Conservation (phyloP, 2,113 vertebrate genomes). For the Falcunculus frontatus region DNA sequence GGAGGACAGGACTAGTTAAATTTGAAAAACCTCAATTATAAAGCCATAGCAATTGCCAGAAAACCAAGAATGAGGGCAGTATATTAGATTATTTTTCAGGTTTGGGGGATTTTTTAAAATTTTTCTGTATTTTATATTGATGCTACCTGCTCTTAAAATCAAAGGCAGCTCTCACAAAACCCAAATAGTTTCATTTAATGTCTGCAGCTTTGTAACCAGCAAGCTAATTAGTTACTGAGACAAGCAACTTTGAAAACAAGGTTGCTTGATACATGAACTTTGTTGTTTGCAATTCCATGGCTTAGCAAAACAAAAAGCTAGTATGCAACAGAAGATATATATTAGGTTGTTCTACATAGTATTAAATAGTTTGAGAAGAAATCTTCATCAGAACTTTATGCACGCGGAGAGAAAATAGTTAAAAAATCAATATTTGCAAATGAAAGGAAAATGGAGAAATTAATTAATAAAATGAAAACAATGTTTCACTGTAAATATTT, state of each 20-base stretch:
- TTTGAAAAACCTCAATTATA: not conserved
- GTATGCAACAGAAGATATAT: not conserved
- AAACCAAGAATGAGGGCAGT: not conserved
- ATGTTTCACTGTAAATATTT: not conserved
- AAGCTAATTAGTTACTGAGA: not conserved
- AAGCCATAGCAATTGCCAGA: not conserved
- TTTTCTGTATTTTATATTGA: not conserved
- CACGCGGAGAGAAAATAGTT: not conserved
- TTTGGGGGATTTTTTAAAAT: not conserved
- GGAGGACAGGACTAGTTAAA: not conserved
- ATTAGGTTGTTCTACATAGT: not conserved
- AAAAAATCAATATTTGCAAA: not conserved
- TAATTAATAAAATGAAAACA: not conserved
- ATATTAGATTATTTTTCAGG: not conserved
- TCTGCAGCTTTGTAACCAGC: not conserved
- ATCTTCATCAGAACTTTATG: not conserved
- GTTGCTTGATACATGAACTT: not conserved
- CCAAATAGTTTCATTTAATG: not conserved
- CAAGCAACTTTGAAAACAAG: not conserved
- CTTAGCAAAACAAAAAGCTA: not conserved
- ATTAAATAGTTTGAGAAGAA: not conserved
- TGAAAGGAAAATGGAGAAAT: not conserved
- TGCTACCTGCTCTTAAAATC: not conserved
- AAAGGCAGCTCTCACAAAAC: not conserved
- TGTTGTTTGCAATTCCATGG: not conserved